Evolutionary conservation across 2,888 invertebrate species (phyloP).

Genomic region (Aporophyla lueneburgensis): DNA sequence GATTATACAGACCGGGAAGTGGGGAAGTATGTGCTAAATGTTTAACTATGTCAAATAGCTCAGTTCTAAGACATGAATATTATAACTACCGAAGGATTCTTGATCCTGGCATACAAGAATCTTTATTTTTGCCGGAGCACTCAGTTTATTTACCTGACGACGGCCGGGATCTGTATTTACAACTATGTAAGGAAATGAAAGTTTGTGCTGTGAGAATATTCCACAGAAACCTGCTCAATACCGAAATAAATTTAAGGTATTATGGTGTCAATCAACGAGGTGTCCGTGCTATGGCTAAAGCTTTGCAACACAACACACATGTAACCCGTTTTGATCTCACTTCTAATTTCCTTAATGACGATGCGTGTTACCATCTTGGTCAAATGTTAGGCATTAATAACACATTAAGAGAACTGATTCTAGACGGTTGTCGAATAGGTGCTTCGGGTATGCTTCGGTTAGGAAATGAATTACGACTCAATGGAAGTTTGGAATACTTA

Average conservation of each 20-base stretch:
- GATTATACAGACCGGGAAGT: conserved; percentile 71
- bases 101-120: conserved; percentile 76
- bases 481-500: conserved; percentile 66
- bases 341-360: conserved; percentile 74
- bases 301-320: conserved; percentile 71
- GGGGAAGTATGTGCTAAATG: conserved; percentile 73
- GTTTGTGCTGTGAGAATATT: conserved; percentile 71
- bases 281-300: conserved; percentile 74
- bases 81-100: conserved; percentile 73
- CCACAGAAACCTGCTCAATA: conserved; percentile 66
- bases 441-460: conserved; percentile 70
- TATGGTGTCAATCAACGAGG: conserved; percentile 72
- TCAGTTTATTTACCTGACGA: conserved; percentile 68
- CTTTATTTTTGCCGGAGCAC: conserved; percentile 65
- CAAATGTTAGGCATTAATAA: conserved; percentile 71
- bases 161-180: conserved; percentile 73
- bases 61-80: conserved; percentile 67
- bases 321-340: conserved; percentile 71
- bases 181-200: conserved; percentile 74
- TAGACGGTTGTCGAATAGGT: conserved; percentile 76
- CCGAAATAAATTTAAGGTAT: conserved; percentile 72
- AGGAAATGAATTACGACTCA: conserved; percentile 62
- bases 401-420: conserved; percentile 71
- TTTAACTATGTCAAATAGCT: conserved; percentile 72
- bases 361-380: conserved; percentile 76